phyloP scores from a whole-genome alignment of 2,888 invertebrate species.

The Lordiphosa andalusiaca region DNA sequence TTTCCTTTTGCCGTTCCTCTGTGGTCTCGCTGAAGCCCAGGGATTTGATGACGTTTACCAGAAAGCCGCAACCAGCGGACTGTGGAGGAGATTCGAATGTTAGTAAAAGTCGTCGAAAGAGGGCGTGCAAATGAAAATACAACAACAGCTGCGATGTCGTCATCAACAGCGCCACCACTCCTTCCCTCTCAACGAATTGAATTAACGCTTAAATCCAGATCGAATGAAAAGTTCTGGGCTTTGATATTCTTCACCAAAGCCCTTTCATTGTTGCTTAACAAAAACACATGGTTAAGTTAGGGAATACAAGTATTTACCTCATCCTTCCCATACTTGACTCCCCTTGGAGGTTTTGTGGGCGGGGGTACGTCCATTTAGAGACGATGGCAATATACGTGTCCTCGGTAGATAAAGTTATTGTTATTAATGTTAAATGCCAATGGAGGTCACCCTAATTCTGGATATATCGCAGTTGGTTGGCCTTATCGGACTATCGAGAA shows the following conservation, averaged over 20 bases:
- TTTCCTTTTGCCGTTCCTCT: conserved; percentile 95
- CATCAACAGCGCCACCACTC: conserved; percentile 36
- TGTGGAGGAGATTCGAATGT: conserved; percentile 72
- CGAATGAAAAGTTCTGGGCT: no score
- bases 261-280: no score
- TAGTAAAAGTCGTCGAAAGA: conserved; percentile 29
- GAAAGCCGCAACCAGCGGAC: conserved; percentile 87
- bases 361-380: conserved; percentile 84
- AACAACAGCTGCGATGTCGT: conserved; percentile 51
- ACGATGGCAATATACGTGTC: no score
- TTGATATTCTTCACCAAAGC: no score
- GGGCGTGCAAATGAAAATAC: conserved; percentile 47
- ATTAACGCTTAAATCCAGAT: no score
- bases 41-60: conserved; percentile 97
- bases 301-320: conserved; percentile 82
- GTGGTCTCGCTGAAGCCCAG: conserved; percentile 96
- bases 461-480: no score
- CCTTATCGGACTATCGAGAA: no score
- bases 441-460: no score
- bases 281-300: no score
- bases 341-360: conserved; percentile 91
- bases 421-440: no score
- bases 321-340: conserved; percentile 92
- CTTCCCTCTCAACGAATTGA: no score
- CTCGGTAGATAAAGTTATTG: no score